Evolutionary conservation across 2,888 invertebrate genomes (phyloP), one percentile per base, ranked within the genome.

Genomic region (Drosophila fulvimacula): DNA sequence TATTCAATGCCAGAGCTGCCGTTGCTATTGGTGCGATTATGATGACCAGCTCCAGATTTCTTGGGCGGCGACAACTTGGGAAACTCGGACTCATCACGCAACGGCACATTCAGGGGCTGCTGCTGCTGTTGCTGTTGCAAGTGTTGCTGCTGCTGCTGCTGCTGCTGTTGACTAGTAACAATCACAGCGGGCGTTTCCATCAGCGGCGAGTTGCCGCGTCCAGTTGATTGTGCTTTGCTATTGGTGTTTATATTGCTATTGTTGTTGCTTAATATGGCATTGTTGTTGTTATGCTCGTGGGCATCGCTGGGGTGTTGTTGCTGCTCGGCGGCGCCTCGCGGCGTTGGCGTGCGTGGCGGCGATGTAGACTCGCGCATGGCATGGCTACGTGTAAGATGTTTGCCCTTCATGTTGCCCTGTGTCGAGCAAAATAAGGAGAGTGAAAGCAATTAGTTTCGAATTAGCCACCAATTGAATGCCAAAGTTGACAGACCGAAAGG

Each of bases 281-380:
- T 87, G 62, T 69, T 80, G 27, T 11, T 46, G 46, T 74, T 77
- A 82, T 80, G 76, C 82, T 82, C 80, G 82, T 79, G 87, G 79
- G 72, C 84, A 80, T 89, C 91, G 85, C 69, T 79, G 77, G 69
- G 69, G 56, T 79, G 70, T 69, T 71, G 70, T 13, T 57, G 83
- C 53, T 82, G 85, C 69, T 90, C 87, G 36, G 90, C 89, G 66
- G 90, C 89, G 65, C 90, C 89, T 66, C 93, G 90, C 53, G 94
- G 94, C 39, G 94, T 94, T 24, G 93, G 92, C 52, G 94, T 93
- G 72, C 94, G 94, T 36, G 95, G 95, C 13, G 94, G 95, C 30
- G 95, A 95, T 53, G 96, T 95, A 73, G 97, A 95, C 92, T 98
- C 98, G 90, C 97, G 95, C 94, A 98, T 96, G 74, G 98, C 98